Base-by-base conservation (phyloP, 2,797 vertebrate genomes). In the Odontamblyopus lacepedii region DNA sequence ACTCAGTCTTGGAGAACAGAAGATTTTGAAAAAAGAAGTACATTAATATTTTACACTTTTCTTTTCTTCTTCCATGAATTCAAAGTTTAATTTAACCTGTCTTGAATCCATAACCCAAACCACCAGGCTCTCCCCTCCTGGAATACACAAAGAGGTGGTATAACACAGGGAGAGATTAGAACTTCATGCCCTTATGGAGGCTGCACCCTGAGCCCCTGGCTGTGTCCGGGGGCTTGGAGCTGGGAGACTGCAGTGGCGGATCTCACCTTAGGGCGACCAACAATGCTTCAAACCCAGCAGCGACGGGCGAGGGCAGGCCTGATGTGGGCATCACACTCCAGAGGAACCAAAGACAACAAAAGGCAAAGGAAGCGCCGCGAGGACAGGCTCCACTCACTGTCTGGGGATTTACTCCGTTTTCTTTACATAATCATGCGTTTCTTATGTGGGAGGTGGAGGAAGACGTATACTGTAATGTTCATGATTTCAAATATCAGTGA, bases 151-250 rank as follows among this genome's bases (percentile, higher is more conserved):
- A 63, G 55, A 55, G 79, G 76, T 41, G 51, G 67, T 27, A 16
- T 41, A 32, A 61, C 63, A 78, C 61, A 30, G 73, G 61, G 69
- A 57, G 30, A 23, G 73, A 88, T 73, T 67, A 71, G 19, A 83
- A 79, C 86, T 80, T 80, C 41, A 74, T 78, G 62, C 73, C 41
- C 4, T 32, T 35, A 44, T 26, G 62, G 66, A 56, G 48, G 18
- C 70, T 76, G 55, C 59, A 35, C 74, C 53, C 70, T 81, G 85
- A 86, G 81, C 82, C 78, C 32, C 9, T 38, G 56, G 71, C 83
- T 82, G 51, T 70, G 72, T 85, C 91, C 78, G 80, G 69, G 1
- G 85, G 89, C 82, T 83, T 81, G 76, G 63, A 72, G 80, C 80
- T 69, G 5, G 55, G 77, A 73, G 80, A 76, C n/a, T 74, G 26